phyloP scores from a whole-genome alignment of 2,888 invertebrate species.

The Diabrotica balteata region DNA sequence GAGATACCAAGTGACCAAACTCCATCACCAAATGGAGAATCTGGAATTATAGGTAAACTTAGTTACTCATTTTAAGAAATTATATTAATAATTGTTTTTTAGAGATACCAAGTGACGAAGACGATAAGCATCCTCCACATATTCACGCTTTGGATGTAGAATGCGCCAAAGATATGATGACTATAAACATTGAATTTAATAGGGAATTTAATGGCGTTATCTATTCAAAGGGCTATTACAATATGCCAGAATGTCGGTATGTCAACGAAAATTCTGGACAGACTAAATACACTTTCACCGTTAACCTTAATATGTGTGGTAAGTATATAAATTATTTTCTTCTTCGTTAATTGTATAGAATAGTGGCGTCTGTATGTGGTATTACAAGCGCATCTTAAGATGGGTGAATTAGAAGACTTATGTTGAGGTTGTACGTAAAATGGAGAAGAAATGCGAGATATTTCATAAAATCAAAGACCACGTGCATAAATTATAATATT shows the following conservation, averaged over 20 bases:
- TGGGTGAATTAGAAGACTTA: no score
- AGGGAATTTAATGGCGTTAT: slow-evolving; percentile 78
- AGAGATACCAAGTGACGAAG: slow-evolving; percentile 60
- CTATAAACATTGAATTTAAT: slow-evolving; percentile 80
- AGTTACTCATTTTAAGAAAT: not conserved
- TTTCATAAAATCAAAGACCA: no score
- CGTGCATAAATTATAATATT: no score
- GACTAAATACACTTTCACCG: slow-evolving; percentile 75
- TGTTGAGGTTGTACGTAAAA: no score
- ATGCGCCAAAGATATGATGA: slow-evolving; percentile 85
- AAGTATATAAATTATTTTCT: slow-evolving; percentile 2
- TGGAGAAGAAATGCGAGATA: no score
- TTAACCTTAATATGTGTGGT: slow-evolving; percentile 77
- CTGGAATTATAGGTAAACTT: slow-evolving; percentile 9
- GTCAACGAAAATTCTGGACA: slow-evolving; percentile 75
- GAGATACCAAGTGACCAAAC: slow-evolving; percentile 1
- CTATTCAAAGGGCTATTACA: slow-evolving; percentile 79
- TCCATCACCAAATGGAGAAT: slow-evolving; percentile 24
- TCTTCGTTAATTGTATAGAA: no score
- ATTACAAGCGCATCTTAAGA: no score
- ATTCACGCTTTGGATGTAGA: slow-evolving; percentile 78
- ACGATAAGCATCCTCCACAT: slow-evolving; percentile 75
- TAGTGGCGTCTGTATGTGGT: no score
- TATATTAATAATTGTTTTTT: not conserved
- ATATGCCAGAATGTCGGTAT: slow-evolving; percentile 74